phyloP scores from a whole-genome alignment of 2,797 vertebrate genomes.

The Phaenicophaeus curvirostris region DNA sequence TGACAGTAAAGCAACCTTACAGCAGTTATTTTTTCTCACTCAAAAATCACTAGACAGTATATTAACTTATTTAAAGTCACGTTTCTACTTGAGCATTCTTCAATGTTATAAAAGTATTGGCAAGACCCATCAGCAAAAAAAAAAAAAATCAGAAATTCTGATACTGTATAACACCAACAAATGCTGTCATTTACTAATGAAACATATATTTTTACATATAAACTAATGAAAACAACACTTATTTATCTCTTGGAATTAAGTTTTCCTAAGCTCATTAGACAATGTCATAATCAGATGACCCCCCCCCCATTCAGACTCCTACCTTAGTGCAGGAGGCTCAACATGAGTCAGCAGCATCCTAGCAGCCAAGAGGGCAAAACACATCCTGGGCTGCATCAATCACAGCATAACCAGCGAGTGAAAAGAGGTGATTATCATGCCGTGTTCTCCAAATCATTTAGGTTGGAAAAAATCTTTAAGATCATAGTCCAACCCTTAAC shows the following conservation, averaged over 20 bases:
- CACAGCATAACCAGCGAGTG: too few species aligned
- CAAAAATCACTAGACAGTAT: background rate
- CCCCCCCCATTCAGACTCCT: background rate
- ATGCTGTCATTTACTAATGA: background rate
- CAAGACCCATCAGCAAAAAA: background rate
- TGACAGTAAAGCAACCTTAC: background rate
- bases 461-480: too few species aligned
- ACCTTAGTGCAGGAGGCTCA: background rate
- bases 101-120: background rate
- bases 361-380: too few species aligned
- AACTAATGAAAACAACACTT: background rate
- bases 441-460: too few species aligned
- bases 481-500: too few species aligned
- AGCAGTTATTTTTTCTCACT: background rate
- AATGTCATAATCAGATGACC: background rate
- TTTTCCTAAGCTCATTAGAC: background rate
- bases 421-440: too few species aligned
- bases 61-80: background rate
- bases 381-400: too few species aligned
- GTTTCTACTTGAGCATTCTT: background rate
- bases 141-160: background rate
- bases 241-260: background rate
- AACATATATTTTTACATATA: too few species aligned
- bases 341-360: background rate
- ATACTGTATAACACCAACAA: background rate